Evolutionary conservation across 2,113 vertebrate genomes (phyloP).

Genomic region (Peromyscus californicus): DNA sequence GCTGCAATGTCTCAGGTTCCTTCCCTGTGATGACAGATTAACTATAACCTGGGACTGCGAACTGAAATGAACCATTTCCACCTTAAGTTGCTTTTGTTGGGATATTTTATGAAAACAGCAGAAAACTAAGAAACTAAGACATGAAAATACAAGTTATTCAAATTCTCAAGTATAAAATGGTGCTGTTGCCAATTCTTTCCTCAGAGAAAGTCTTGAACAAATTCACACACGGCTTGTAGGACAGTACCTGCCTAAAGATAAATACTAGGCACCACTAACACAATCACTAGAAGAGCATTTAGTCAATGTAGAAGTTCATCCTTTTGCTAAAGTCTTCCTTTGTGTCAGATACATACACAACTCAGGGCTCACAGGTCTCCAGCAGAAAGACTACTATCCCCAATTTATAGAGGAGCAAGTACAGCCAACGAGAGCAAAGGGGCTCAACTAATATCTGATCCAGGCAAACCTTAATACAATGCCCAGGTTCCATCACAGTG

Average conservation of each 20-base stretch:
- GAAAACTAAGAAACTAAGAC: not conserved
- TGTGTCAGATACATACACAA: not conserved
- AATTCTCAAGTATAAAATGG: slow-evolving; percentile 5
- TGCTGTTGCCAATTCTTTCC: not conserved
- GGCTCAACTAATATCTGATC: not conserved
- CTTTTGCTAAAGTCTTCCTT: slow-evolving; percentile 30
- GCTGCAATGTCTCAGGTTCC: not conserved
- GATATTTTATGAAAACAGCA: not conserved
- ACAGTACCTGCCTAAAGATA: not conserved
- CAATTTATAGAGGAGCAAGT: not conserved
- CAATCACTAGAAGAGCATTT: not conserved
- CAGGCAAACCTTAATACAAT: not conserved
- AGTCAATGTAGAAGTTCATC: not conserved
- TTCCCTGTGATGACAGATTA: not conserved
- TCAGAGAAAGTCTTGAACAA: not conserved
- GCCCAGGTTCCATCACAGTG: not conserved
- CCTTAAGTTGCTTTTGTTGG: not conserved
- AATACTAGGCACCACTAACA: not conserved
- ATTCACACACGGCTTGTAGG: not conserved
- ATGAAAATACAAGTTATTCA: not conserved
- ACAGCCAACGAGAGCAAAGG: not conserved
- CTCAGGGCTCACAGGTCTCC: not conserved
- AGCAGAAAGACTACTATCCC: not conserved
- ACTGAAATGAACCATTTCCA: not conserved
- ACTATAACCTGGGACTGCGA: not conserved